A percentile compares a stretch with the other conserved stretches of the same genome.
phyloP scores from a whole-genome alignment of 2,888 invertebrate species.

The Cacoxenus indagator region DNA sequence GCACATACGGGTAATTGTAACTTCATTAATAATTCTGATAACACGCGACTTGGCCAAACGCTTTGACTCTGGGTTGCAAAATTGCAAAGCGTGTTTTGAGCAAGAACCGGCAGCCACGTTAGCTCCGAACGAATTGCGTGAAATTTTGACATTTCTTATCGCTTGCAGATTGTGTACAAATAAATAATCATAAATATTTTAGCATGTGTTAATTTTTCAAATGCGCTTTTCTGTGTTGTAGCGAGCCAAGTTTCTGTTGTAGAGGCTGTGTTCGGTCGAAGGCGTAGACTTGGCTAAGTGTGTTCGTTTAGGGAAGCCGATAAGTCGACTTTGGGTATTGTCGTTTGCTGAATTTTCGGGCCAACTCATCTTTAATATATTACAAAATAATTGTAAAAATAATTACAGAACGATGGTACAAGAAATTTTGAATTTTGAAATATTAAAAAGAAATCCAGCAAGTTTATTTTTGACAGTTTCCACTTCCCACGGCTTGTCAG shows the following conservation, averaged over 20 bases:
- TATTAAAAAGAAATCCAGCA: too few relatives aligned
- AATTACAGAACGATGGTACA: too few relatives aligned
- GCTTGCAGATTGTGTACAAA: constrained; percentile 21
- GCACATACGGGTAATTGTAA: too few relatives aligned
- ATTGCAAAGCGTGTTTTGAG: constrained; percentile 47
- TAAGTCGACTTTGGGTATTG: too few relatives aligned
- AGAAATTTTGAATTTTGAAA: too few relatives aligned
- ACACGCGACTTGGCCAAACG: not conserved
- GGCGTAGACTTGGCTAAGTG: too few relatives aligned
- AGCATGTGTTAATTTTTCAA: constrained; percentile 35
- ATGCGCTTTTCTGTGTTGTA: constrained; percentile 30
- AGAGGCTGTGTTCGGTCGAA: constrained; percentile 21
- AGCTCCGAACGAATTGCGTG: constrained; percentile 9
- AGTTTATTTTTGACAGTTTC: too few relatives aligned
- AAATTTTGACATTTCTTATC: constrained; percentile 62
- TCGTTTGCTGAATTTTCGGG: too few relatives aligned
- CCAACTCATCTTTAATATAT: too few relatives aligned
- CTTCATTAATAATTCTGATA: constrained; percentile 55
- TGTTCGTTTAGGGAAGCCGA: too few relatives aligned
- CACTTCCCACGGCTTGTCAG: too few relatives aligned
- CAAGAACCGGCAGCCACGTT: not conserved
- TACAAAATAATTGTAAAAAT: too few relatives aligned
- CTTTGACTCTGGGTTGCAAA: constrained; percentile 51
- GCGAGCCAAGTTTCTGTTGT: not conserved
- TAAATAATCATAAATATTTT: constrained; percentile 24